Percentiles rank a stretch among this genome's conserved stretches.
These are phyloP conservation scores for Autographa pulchrina DNA, from an alignment of 2,888 invertebrate species.

Conservation along the genomic window DNA sequence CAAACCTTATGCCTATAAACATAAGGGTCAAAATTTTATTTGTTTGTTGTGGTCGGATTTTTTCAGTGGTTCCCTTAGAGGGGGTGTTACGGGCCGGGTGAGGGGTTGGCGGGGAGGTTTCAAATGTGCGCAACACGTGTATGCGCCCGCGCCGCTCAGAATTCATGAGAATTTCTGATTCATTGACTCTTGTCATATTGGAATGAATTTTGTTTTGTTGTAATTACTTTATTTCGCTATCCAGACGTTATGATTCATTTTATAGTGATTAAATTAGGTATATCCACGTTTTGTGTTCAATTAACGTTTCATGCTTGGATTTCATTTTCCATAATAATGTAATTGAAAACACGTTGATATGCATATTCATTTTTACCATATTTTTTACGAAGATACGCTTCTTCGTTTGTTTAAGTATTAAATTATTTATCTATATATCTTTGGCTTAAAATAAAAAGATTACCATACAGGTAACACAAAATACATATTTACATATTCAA, in stretches of 20 bases:
- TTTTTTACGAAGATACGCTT: too few species aligned
- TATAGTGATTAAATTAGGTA: not conserved
- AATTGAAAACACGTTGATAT: not conserved
- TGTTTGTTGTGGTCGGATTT: slow-evolving; percentile 69
- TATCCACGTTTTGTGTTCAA: not conserved
- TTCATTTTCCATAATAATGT: not conserved
- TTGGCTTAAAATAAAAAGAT: too few species aligned
- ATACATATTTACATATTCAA: too few species aligned
- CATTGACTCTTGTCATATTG: slow-evolving; percentile 77
- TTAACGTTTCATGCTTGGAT: not conserved
- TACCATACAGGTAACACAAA: too few species aligned
- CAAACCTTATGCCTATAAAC: slow-evolving; percentile 49
- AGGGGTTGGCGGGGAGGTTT: slow-evolving; percentile 69
- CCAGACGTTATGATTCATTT: slow-evolving; percentile 50
- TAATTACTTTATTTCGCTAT: slow-evolving; percentile 56
- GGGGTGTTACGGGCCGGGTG: slow-evolving; percentile 68
- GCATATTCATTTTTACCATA: too few species aligned
- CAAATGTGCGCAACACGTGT: slow-evolving; percentile 85
- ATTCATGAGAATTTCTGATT: slow-evolving; percentile 87
- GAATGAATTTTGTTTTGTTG: slow-evolving; percentile 62
- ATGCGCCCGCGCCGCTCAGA: slow-evolving; percentile 68
- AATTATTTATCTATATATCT: too few species aligned
- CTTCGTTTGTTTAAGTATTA: too few species aligned
- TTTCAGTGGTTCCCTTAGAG: slow-evolving; percentile 83
- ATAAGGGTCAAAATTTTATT: slow-evolving; percentile 68